These are phyloP conservation scores for Aurelia sp. DNA, from an alignment of 30 jellyfish, hydroid and myxozoan genomes.

Conservation along the genomic window DNA sequence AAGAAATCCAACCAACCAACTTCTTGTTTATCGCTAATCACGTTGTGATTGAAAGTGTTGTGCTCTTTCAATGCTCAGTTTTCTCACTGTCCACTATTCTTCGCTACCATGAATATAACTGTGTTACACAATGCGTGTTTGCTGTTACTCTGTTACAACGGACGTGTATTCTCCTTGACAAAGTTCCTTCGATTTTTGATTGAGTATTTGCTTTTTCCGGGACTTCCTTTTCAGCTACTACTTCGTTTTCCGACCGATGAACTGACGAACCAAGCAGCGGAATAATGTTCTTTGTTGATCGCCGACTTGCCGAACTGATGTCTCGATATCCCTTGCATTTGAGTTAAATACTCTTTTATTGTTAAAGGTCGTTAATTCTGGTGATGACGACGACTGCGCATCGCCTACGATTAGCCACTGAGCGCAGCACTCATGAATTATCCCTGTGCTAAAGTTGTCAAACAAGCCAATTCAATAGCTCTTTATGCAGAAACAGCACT, in stretches of 20 bases:
- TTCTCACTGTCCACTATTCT: too few species aligned
- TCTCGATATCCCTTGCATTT: constrained; percentile 4
- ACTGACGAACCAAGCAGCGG: not conserved
- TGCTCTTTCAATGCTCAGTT: too few species aligned
- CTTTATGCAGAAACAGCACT: not conserved
- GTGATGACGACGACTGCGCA: not conserved
- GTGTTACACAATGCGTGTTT: constrained; percentile 40
- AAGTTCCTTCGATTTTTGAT: constrained; percentile 45
- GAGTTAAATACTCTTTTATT: not conserved
- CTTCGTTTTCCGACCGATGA: constrained; percentile 1
- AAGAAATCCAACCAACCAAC: not conserved
- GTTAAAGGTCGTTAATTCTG: not conserved
- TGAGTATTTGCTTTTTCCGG: constrained; percentile 74
- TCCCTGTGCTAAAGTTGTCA: constrained; percentile 13
- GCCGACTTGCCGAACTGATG: constrained; percentile 42
- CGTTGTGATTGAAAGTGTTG: too few species aligned
- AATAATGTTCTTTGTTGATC: constrained; percentile 17
- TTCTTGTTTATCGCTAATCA: too few species aligned
- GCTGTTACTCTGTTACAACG: constrained; percentile 31
- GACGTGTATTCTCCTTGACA: constrained; percentile 41
- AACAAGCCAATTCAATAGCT: constrained; percentile 13
- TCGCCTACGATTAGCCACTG: not conserved
- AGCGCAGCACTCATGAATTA: constrained; percentile 22
- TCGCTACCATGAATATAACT: not conserved
- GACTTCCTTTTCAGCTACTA: constrained; percentile 37